A percentile compares a stretch with the other conserved stretches of the same genome.
These are phyloP conservation scores for Spilarctia lutea DNA, from an alignment of 2,888 invertebrate genomes.

Conservation along the genomic window DNA sequence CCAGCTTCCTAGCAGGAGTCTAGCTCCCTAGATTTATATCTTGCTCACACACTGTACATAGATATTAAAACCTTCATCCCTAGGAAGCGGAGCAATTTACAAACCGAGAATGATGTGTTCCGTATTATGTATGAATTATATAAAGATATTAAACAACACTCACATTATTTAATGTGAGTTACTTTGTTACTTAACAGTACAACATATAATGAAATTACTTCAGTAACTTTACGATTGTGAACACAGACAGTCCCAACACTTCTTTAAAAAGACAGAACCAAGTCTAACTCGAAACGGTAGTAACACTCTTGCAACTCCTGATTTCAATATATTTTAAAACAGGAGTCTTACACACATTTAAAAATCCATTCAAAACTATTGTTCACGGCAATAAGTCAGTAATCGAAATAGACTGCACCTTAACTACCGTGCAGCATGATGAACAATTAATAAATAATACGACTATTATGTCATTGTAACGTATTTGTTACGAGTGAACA, in stretches of 20 bases:
- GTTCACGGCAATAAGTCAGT: slow-evolving; percentile 2
- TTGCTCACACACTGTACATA: not conserved
- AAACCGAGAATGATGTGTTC: not conserved
- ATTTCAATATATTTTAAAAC: not conserved
- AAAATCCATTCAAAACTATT: not conserved
- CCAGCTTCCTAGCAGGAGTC: not conserved
- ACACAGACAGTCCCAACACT: not conserved
- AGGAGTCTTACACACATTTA: not conserved
- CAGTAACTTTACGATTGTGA: not conserved
- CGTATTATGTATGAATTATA: not conserved
- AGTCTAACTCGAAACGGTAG: not conserved
- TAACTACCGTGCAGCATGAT: slow-evolving; percentile 42
- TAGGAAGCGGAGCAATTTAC: not conserved
- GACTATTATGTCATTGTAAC: slow-evolving; percentile 61
- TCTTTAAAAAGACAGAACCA: not conserved
- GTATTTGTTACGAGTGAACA: slow-evolving; percentile 50
- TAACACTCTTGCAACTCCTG: not conserved
- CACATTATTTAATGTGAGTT: no score
- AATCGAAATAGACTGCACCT: slow-evolving; percentile 21
- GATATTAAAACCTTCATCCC: not conserved
- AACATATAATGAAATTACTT: no score
- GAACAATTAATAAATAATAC: slow-evolving; percentile 59
- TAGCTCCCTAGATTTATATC: not conserved
- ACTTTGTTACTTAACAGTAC: no score
- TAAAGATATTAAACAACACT: not conserved